Evolutionary conservation across 1,140 invertebrate genomes (phyloP).

Genomic region (Brachionus rotundiformis): DNA sequence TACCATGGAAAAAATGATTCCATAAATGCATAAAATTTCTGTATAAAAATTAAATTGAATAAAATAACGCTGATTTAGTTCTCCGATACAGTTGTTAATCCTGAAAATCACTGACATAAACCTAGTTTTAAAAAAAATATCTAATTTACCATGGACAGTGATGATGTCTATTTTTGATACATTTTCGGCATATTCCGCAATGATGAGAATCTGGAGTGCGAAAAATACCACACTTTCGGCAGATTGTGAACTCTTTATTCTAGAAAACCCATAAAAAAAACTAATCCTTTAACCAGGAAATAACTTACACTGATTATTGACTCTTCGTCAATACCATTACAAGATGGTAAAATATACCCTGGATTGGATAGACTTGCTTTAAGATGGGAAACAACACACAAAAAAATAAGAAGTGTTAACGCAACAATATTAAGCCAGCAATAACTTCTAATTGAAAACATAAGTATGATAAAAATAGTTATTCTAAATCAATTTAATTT

Average conservation of each 20-base stretch:
- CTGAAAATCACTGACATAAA: background rate
- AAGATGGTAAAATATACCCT: background rate
- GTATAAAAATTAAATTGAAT: slow-evolving; percentile 49
- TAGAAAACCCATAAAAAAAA: no score
- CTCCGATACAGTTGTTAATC: slow-evolving; percentile 42
- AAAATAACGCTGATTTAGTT: slow-evolving; percentile 34
- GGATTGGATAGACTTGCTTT: slow-evolving; percentile 40
- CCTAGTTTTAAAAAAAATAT: background rate
- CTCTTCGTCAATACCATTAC: background rate
- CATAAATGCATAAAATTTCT: slow-evolving; percentile 37
- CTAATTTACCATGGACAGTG: slow-evolving; percentile 22
- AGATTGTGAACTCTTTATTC: background rate
- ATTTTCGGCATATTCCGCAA: slow-evolving; percentile 28
- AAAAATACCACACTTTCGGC: slow-evolving; percentile 14
- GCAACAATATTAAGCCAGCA: background rate
- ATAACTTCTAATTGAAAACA: background rate
- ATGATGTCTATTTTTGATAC: slow-evolving; percentile 27
- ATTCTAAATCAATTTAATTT: background rate
- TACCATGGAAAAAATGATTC: background rate
- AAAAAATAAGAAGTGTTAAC: slow-evolving; percentile 21
- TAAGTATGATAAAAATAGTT: background rate
- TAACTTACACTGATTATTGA: background rate
- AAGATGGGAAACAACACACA: slow-evolving; percentile 23
- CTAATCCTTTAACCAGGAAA: background rate
- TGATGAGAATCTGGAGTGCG: background rate